These are phyloP conservation scores for Saimiri boliviensis DNA, from an alignment of 2,113 vertebrate species.

Conservation along the genomic window DNA sequence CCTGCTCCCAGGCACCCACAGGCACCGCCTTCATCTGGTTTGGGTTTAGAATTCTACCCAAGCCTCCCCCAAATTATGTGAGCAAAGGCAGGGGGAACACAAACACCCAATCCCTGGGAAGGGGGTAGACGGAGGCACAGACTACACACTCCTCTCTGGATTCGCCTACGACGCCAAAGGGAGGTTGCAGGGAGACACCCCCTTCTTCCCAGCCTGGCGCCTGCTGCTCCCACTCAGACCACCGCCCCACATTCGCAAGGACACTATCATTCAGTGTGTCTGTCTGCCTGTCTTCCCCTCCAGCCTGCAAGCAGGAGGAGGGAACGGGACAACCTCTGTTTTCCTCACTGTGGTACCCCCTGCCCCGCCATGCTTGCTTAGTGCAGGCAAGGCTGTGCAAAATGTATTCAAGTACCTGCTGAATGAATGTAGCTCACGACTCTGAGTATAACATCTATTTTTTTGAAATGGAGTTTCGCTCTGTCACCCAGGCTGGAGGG, in stretches of 20 bases:
- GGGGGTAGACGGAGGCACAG: rapidly evolving
- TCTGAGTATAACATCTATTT: not conserved
- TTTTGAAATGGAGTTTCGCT: no score
- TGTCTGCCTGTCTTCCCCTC: not conserved
- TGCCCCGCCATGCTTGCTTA: not conserved
- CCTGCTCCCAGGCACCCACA: conserved; percentile 48
- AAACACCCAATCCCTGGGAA: not conserved
- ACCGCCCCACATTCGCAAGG: rapidly evolving
- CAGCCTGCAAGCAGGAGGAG: not conserved
- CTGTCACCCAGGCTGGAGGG: no score
- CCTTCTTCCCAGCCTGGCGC: not conserved
- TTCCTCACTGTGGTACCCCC: not conserved
- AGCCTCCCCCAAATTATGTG: not conserved
- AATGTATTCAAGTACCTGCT: not conserved
- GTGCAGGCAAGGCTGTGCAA: not conserved
- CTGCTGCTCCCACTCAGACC: not conserved
- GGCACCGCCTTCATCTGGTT: conserved; percentile 54
- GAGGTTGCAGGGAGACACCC: no score
- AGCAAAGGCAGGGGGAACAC: not conserved
- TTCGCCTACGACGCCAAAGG: not conserved
- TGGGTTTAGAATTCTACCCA: conserved; percentile 12
- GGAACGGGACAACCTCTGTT: not conserved
- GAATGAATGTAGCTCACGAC: not conserved
- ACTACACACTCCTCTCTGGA: not conserved
- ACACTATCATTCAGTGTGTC: not conserved